A percentile compares a stretch with the other conserved stretches of the same genome.
phyloP scores from a whole-genome alignment of 2,888 invertebrate species.

The Ochropacha duplaris region DNA sequence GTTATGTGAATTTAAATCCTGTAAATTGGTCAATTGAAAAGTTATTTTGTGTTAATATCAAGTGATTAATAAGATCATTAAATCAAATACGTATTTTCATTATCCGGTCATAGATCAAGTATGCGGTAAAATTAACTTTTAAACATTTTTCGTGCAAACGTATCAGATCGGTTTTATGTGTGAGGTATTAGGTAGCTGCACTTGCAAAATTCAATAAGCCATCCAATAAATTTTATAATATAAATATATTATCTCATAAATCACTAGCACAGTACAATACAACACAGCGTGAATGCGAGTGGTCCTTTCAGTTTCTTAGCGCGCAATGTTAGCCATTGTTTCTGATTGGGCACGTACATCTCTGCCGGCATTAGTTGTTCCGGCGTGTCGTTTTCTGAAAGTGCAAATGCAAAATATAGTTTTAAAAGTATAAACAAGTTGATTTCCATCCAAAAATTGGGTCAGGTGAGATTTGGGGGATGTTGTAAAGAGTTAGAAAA shows the following conservation, averaged over 20 bases:
- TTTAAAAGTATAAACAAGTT: background rate
- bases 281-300: slow-evolving; percentile 63
- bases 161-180: too few relatives aligned
- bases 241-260: slow-evolving; percentile 29
- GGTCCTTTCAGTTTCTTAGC: slow-evolving; percentile 79
- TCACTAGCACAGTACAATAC: slow-evolving; percentile 49
- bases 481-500: background rate
- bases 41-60: too few relatives aligned
- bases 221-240: slow-evolving; percentile 11
- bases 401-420: slow-evolving; percentile 6
- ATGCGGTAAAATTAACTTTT: too few relatives aligned
- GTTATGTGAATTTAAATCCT: too few relatives aligned
- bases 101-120: too few relatives aligned
- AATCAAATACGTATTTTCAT: too few relatives aligned
- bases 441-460: background rate
- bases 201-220: background rate
- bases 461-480: too few relatives aligned
- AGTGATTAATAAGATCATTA: too few relatives aligned
- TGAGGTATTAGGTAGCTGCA: too few relatives aligned
- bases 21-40: too few relatives aligned
- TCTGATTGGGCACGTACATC: slow-evolving; percentile 96
- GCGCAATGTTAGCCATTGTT: slow-evolving; percentile 92
- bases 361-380: slow-evolving; percentile 92
- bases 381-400: slow-evolving; percentile 72
- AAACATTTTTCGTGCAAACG: too few relatives aligned